Evolutionary conservation across 2,888 invertebrate genomes (phyloP), one percentile per base, ranked within the genome.

Genomic region (Linhomoeus sp.): DNA sequence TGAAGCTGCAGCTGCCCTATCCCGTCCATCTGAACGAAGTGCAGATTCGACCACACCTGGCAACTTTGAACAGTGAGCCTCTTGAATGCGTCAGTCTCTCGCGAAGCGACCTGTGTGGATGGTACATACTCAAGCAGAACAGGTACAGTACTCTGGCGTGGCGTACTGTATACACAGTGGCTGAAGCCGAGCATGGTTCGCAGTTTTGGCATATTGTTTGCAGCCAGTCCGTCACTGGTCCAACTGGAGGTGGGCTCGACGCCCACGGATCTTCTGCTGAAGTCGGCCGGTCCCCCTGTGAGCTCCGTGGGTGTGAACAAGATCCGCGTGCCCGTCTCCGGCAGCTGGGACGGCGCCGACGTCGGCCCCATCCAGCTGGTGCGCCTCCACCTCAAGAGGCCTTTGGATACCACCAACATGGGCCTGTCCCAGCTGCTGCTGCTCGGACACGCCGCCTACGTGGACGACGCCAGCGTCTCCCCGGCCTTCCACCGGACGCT

Each of bases 1-100:
- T 90, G 41, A 80, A 80, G 5, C 74, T 90, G 45, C 77, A 79
- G 23, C 70, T 90, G 57, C 88, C 88, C 0, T 85, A 84, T 64
- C 85, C 87, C 19, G 77, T 86, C 58, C 72, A 84, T 54, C 70
- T 90, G 47, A 78, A 81, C 57, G 86, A 87, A 70, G 79, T 88
- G 40, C 84, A 83, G 58, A 69, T 86, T 51, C 80, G 82, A 63
- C 84, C 85, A 2, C 84, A 85, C 65, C 73, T 80, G 43, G 78
- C 79, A n/a, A 78, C 81, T 26, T 70, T 85, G 40, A 80, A 81
- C 37, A 79, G 77, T 77, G 53, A 71, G 74, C n/a, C n/a, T 46
- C 45, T 14, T 36, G 41, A 12, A 25, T 46, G 42, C n/a, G 44
- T 43, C 22, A 19, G 26, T 43, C 38, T 36, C 24, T n/a, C 38